Conservation (phyloP, 2,888 invertebrate genomes). For the Helleia helle region DNA sequence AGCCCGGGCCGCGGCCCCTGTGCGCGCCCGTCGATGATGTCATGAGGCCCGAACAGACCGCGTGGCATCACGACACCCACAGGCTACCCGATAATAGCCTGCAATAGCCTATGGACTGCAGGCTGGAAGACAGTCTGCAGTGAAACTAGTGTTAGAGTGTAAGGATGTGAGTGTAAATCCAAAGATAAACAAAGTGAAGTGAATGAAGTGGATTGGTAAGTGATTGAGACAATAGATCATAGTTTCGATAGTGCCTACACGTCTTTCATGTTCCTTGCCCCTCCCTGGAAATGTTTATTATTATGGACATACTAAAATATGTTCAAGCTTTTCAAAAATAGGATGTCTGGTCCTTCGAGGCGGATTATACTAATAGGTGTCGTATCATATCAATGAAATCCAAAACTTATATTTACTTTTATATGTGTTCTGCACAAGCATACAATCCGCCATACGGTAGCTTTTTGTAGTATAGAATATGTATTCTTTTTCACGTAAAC, state of each 20-base stretch:
- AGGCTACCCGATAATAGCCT: slow-evolving; percentile 46
- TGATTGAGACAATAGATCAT: slow-evolving; percentile 30
- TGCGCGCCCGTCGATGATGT: slow-evolving; percentile 91
- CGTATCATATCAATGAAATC: no score
- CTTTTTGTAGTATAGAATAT: no score
- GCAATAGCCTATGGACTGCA: slow-evolving; percentile 49
- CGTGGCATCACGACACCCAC: slow-evolving; percentile 56
- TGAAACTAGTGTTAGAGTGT: slow-evolving; percentile 17
- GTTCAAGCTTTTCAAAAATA: no score
- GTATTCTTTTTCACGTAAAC: no score
- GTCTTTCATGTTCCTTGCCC: slow-evolving; percentile 8
- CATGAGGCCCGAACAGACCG: slow-evolving; percentile 75
- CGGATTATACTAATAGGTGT: no score
- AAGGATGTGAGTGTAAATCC: slow-evolving; percentile 10
- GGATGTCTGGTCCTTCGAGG: no score
- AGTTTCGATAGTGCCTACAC: slow-evolving; percentile 20
- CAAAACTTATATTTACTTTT: no score
- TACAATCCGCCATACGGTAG: no score
- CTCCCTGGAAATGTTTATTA: no score
- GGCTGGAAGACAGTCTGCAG: slow-evolving; percentile 43
- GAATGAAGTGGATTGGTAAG: slow-evolving; percentile 29
- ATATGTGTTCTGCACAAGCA: no score
- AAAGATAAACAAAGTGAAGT: slow-evolving; percentile 8
- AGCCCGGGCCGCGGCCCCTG: slow-evolving; percentile 92
- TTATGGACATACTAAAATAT: no score